A percentile compares a stretch with the other conserved stretches of the same genome.
Evolutionary conservation across 2,888 invertebrate genomes (phyloP).

Genomic region (Hypomecis atomaria): DNA sequence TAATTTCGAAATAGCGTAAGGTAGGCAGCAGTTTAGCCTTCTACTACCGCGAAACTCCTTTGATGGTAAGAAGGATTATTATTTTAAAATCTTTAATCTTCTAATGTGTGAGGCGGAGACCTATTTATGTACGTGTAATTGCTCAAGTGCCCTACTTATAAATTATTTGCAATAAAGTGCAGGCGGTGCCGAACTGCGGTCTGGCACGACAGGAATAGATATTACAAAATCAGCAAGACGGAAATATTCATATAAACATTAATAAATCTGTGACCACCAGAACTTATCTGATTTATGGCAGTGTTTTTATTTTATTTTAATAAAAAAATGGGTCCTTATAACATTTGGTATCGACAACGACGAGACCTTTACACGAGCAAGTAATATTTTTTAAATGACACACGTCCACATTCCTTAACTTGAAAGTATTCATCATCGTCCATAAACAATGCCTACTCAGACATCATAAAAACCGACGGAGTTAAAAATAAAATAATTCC

Average conservation of each 20-base stretch:
- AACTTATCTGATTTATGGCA: background rate
- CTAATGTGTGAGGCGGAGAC: slow-evolving; percentile 24
- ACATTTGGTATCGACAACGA: background rate
- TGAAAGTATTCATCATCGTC: slow-evolving; percentile 36
- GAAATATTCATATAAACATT: slow-evolving; percentile 16
- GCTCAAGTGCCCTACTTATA: slow-evolving; percentile 42
- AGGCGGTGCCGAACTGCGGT: slow-evolving; percentile 48
- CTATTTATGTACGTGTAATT: slow-evolving; percentile 35
- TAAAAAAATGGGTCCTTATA: background rate
- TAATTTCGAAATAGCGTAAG: too few relatives aligned
- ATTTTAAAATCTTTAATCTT: slow-evolving; percentile 1
- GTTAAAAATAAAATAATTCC: slow-evolving; percentile 51
- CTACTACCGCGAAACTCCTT: slow-evolving; percentile 12
- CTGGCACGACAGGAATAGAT: slow-evolving; percentile 44
- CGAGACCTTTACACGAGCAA: background rate
- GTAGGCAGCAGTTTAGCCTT: background rate
- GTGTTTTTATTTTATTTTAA: too few relatives aligned
- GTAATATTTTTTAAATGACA: slow-evolving; percentile 12
- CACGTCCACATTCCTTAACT: slow-evolving; percentile 14
- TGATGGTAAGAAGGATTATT: slow-evolving; percentile 15
- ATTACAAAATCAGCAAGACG: slow-evolving; percentile 30
- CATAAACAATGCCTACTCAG: slow-evolving; percentile 39
- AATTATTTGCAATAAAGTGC: slow-evolving; percentile 53
- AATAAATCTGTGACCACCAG: slow-evolving; percentile 8
- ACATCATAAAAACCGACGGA: slow-evolving; percentile 51